Conservation (phyloP, 2,888 invertebrate species). For the Mesorhabditis sp. region DNA sequence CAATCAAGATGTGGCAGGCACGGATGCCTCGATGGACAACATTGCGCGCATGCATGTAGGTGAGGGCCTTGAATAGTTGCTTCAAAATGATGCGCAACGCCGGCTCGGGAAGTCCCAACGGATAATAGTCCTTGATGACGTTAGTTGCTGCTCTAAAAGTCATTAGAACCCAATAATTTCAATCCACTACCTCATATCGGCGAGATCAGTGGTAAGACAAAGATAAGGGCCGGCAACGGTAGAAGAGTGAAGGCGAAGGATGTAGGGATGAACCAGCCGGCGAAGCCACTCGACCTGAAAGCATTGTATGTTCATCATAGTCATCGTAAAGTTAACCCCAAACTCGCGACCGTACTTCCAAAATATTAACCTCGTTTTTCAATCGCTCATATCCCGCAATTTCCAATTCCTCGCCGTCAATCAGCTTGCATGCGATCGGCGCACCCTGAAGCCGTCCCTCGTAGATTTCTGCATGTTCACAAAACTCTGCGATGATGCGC, state of each 20-base stretch:
- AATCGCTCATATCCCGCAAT: too few species aligned
- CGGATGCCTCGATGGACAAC: slow-evolving; percentile 70
- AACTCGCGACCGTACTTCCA: too few species aligned
- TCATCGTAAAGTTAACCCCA: too few species aligned
- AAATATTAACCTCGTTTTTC: too few species aligned
- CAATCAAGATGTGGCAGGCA: slow-evolving; percentile 30
- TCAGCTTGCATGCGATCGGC: too few species aligned
- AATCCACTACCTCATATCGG: slow-evolving; percentile 12
- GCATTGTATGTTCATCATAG: too few species aligned
- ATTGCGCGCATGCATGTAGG: slow-evolving; percentile 79
- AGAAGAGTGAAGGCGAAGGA: slow-evolving; percentile 20
- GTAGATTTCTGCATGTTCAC: too few species aligned
- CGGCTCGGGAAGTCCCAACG: slow-evolving; percentile 73
- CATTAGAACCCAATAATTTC: background rate
- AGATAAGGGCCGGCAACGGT: slow-evolving; percentile 22
- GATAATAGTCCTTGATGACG: slow-evolving; percentile 16
- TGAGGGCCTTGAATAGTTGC: slow-evolving; percentile 75
- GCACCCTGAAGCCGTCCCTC: too few species aligned
- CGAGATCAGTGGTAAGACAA: slow-evolving; percentile 18
- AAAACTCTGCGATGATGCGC: too few species aligned
- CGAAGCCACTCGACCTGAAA: too few species aligned
- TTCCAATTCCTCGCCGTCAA: too few species aligned
- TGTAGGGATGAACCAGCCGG: slow-evolving; percentile 15
- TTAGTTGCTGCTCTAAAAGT: background rate
- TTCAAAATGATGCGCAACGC: slow-evolving; percentile 76